Base-by-base conservation (phyloP, 2,113 vertebrate genomes). In the Centropristis striata region DNA sequence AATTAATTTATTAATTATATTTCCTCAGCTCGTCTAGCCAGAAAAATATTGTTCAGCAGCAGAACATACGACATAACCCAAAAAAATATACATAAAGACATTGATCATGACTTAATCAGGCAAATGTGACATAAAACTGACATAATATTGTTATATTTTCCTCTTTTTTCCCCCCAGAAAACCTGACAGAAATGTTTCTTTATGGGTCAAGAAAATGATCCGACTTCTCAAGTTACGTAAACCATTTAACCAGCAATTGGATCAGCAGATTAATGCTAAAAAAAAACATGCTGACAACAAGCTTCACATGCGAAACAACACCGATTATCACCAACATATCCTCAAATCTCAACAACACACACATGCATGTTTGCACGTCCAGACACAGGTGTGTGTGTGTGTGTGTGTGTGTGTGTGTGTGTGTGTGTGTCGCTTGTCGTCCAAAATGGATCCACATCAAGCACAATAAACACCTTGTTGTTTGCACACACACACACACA, bases 381-480 rank as follows among this genome's bases (percentile, higher is more conserved):
- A 32, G 32, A 32, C 32, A 32, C 32, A 32, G 32, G 32, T 32
- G 32, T 32, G 32, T 32, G 32, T 32, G 32, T 32, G 32, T 32
- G 32, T 32, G 32, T 32, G 32, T 32, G 32, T 32, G 32, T 32
- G 32, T 32, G 32, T 32, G 28, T 4, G 32, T 32, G 6, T 32
- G 32, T 32, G 32, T 32, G 32, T 32, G 28, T 4, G 32, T 32
- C n/a, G 6, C 6, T 6, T 46, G 60, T 46, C 41, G 21, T 27
- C 60, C 41, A 27, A 63, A 58, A 65, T 39, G n/a, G 20, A 47
- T 21, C 54, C 73, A 58, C 55, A 16, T 41, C 36, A 25, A n/a
- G 6, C 37, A 32, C 7, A 32, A 69, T 71, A 70, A 85, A 70
- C 82, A 78, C 57, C 44, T 25, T 63, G 60, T 68, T 84, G 70